Evolutionary conservation across 2,888 invertebrate species (phyloP), one percentile per base, ranked within the genome.

Genomic region (Calameuta pallipes): DNA sequence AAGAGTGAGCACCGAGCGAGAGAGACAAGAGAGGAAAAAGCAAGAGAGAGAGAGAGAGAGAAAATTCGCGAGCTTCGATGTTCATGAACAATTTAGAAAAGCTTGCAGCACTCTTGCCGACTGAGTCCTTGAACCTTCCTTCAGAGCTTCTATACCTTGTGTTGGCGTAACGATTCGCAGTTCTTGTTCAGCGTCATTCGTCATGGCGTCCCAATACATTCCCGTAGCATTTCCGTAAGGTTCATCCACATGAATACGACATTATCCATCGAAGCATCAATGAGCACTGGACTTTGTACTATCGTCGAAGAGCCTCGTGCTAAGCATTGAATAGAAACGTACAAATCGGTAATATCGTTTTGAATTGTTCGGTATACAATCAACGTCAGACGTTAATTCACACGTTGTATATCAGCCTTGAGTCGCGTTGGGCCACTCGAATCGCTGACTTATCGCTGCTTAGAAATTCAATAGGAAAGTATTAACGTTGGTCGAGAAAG

Each of bases 331-430:
- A 23, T 6, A 6, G 9, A 23, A 15, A 56, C 9, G 56, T 4
- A 56, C 23, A 56, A 23, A 23, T 23, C 2, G 1, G 2, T 2
- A 56, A 23, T 56, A 23, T 23, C 56, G 56, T 23, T 56, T 56
- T 23, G 15, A 56, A 56, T 56, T 23, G 56, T 56, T 82, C 80
- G 80, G 77, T 69, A 74, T 77, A 81, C 79, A 82, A 83, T 83
- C 79, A 83, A 79, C 78, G 77, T 78, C 76, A 76, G 12, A 80
- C 77, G 82, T 83, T 80, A 82, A 82, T 82, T 84, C 81, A 82
- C 76, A 76, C 80, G 75, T 80, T 75, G 75, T 76, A 75, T 80
- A 83, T 83, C 82, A 83, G 79, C 80, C 73, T 74, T 79, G 79
- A 79, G 79, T 56, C 23, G 56, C 56, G 4, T 56, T 23, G 15